Conservation (phyloP, 2,888 invertebrate genomes). For the Lasioglossum vierecki region DNA sequence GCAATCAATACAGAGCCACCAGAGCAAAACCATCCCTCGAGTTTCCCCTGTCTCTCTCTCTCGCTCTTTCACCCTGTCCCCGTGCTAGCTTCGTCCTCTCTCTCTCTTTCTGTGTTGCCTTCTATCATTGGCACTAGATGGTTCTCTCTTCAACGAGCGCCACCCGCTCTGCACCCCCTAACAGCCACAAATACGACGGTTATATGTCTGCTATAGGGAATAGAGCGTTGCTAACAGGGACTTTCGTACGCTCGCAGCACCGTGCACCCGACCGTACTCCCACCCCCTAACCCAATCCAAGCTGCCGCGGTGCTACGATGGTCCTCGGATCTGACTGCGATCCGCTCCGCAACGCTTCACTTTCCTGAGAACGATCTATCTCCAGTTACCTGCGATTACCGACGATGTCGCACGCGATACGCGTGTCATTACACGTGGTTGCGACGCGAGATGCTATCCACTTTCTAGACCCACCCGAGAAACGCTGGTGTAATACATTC, state of each 20-base stretch:
- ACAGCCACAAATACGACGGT: slow-evolving; percentile 73
- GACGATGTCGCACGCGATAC: slow-evolving; percentile 25
- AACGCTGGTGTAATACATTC: too few relatives aligned
- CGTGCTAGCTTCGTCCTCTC: not conserved
- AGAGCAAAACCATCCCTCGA: slow-evolving; percentile 81
- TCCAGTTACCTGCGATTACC: slow-evolving; percentile 63
- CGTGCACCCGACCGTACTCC: not conserved
- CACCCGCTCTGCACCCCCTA: slow-evolving; percentile 56
- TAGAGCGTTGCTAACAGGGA: slow-evolving; percentile 69
- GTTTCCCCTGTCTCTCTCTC: slow-evolving; percentile 45
- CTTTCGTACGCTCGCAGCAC: slow-evolving; percentile 57
- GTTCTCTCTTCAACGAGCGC: slow-evolving; percentile 37
- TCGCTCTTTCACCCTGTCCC: slow-evolving; percentile 19
- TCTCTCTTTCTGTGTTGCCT: slow-evolving; percentile 20
- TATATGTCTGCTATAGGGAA: slow-evolving; percentile 68
- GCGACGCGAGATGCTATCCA: not conserved
- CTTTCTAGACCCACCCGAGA: not conserved
- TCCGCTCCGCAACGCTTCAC: not conserved
- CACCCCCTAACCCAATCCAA: not conserved
- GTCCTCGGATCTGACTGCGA: not conserved
- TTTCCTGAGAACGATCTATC: not conserved
- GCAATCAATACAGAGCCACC: slow-evolving; percentile 83
- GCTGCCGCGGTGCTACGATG: not conserved
- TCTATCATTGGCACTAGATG: slow-evolving; percentile 1
- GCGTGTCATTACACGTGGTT: not conserved